A percentile compares a stretch with the other conserved stretches of the same genome.
phyloP scores from a whole-genome alignment of 1,140 invertebrate species.

The Drosophila sp. region DNA sequence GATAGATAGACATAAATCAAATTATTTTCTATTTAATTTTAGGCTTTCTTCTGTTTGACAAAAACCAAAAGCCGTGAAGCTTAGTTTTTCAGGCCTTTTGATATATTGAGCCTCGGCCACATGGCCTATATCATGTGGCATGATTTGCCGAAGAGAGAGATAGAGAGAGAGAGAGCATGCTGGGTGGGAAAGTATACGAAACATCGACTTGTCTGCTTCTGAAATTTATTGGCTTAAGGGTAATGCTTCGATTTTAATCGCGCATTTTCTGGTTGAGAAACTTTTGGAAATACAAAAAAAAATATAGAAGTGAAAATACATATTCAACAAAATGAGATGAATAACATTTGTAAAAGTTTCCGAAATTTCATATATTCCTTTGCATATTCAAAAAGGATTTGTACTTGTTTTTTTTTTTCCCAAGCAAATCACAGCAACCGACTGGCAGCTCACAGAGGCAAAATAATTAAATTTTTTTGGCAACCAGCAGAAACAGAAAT shows the following conservation, averaged over 20 bases:
- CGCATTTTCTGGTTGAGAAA: conserved; percentile 23
- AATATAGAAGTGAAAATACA: conserved; percentile 18
- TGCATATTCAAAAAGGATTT: neutral
- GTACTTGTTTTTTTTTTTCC: neutral
- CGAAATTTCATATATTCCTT: neutral
- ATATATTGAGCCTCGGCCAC: conserved; percentile 51
- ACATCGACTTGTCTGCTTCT: conserved; percentile 1
- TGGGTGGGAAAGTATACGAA: neutral
- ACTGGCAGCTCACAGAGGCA: conserved; percentile 6
- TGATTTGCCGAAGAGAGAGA: neutral
- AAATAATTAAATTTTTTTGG: conserved; percentile 45
- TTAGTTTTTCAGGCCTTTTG: conserved; percentile 38
- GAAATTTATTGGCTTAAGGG: conserved; percentile 33
- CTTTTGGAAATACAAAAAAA: conserved; percentile 14
- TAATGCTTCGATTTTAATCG: conserved; percentile 31
- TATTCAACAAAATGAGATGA: conserved; percentile 6
- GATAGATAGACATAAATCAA: conserved; percentile 59
- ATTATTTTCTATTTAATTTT: conserved; percentile 70
- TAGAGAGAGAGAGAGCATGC: neutral
- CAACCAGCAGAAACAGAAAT: conserved; percentile 29
- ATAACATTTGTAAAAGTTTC: neutral
- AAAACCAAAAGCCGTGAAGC: conserved; percentile 59
- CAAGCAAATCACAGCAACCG: conserved; percentile 7
- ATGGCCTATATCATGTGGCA: conserved; percentile 40
- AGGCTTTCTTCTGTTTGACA: conserved; percentile 39